Base-by-base conservation (phyloP, 2,888 invertebrate genomes). In the Leptothorax acervorum region DNA sequence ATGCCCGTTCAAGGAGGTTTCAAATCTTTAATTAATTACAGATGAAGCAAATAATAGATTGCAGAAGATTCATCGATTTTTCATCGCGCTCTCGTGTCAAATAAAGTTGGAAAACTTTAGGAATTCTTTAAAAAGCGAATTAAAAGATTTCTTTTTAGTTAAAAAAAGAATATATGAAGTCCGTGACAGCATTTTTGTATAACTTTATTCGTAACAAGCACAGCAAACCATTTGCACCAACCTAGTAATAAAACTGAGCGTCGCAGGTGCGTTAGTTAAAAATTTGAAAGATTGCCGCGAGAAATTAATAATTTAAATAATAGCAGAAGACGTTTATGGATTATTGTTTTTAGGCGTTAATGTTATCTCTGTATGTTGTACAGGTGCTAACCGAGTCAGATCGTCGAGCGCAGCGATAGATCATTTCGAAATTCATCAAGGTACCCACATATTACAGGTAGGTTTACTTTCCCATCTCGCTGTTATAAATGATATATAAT, bases 381-480 rank as follows among this genome's bases (percentile, higher is more conserved):
- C 96, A 98, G 98, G 97, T 95, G 97, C 97, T 88, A 97, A 97
- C 94, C 96, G 98, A 94, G 95, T 95, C 92, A 96, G 98, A 95
- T 96, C 97, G 92, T 96, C 97, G 70, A 96, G 97, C 90, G 97
- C 98, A 85, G 97, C 98, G 87, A 96, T 98, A 96, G 98, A 98
- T 93, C 96, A 98, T 94, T 99, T 99, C 95, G 99, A 99, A 95
- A 98, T 98, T 95, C 99, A 99, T 95, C 99, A 99, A 95, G 99
- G 99, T 95, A 99, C 99, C 89, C 99, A 99, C 95, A 99, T 99
- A 95, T 96, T 99, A 91, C 99, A 99, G 97, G 99, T 99, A 95
- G 95, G 82, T 42, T 53, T 45, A 39, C 35, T 48, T 23, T 28
- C 1, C 9, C 42, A n/a, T 63, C 48, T 23, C 12, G 12, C 4